Evolutionary conservation across 1,140 invertebrate species (phyloP).

Genomic region (Caenorhabditis briggsae): DNA sequence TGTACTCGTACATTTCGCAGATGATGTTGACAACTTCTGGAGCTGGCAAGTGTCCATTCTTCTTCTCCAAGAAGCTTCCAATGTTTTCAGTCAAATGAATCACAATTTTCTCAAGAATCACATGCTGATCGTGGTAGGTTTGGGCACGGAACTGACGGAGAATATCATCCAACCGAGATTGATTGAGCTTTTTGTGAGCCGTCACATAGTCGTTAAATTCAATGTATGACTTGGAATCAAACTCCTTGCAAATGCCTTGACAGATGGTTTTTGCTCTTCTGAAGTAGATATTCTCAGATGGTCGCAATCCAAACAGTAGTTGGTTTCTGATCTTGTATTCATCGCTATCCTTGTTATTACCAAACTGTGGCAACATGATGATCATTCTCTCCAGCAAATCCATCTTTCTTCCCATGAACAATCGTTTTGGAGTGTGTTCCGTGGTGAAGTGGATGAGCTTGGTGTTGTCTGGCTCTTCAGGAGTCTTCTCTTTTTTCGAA

Average conservation of each 20-base stretch:
- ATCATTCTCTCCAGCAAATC: slow-evolving; percentile 32
- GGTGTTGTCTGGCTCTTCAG: neutral
- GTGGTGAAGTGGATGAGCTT: slow-evolving; percentile 13
- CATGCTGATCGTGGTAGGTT: slow-evolving; percentile 59
- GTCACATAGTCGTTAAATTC: neutral
- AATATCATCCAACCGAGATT: neutral
- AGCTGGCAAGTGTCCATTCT: slow-evolving; percentile 22
- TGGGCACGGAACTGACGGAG: slow-evolving; percentile 42
- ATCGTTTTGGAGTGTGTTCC: neutral
- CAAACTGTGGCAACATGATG: slow-evolving; percentile 2
- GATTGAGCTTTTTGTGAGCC: neutral
- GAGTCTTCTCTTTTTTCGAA: neutral
- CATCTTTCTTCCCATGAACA: slow-evolving; percentile 40
- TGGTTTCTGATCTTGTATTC: neutral
- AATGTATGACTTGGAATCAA: neutral
- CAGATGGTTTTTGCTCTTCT: neutral
- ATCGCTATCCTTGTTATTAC: neutral
- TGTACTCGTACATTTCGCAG: slow-evolving; percentile 54
- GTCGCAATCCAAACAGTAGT: neutral
- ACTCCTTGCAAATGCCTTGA: slow-evolving; percentile 17
- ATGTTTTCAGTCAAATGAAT: slow-evolving; percentile 32
- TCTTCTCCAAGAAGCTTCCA: slow-evolving; percentile 23
- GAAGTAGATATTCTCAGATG: neutral
- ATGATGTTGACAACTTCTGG: slow-evolving; percentile 55
- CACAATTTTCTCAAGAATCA: slow-evolving; percentile 36